phyloP scores from a whole-genome alignment of 2,113 vertebrate species.

The Upupa epops region DNA sequence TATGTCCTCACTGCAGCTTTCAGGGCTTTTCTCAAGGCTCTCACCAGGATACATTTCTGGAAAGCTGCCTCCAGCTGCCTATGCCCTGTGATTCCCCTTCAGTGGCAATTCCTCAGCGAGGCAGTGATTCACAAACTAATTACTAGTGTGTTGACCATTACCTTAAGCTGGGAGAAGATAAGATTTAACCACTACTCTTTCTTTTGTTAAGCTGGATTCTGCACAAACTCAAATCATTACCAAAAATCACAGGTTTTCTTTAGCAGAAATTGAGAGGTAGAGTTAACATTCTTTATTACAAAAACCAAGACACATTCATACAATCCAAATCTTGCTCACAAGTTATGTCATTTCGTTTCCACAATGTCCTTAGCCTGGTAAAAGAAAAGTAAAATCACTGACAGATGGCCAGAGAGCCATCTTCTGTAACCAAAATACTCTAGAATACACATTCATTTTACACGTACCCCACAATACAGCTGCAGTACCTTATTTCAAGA shows the following conservation, averaged over 20 bases:
- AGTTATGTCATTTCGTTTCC: not conserved
- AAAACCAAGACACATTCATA: slow-evolving; percentile 55
- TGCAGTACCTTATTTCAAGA: slow-evolving; percentile 1
- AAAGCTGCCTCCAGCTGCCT: not conserved
- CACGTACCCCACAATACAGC: slow-evolving; percentile 15
- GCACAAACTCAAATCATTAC: not conserved
- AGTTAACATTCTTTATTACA: slow-evolving; percentile 60
- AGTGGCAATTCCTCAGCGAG: not conserved
- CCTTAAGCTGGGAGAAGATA: not conserved
- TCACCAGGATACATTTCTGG: not conserved
- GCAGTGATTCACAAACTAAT: not conserved
- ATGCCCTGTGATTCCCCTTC: not conserved
- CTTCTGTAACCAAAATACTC: slow-evolving; percentile 13
- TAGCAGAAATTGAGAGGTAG: slow-evolving; percentile 33
- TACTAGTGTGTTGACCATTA: not conserved
- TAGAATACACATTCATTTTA: slow-evolving; percentile 37
- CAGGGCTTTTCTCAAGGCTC: not conserved
- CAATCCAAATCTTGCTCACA: slow-evolving; percentile 40
- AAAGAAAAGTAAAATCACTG: not conserved
- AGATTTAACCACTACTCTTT: not conserved
- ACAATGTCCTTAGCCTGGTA: not conserved
- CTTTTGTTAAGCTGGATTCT: not conserved
- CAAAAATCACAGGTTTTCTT: slow-evolving; percentile 2
- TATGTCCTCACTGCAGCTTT: not conserved
- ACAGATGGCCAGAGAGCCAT: slow-evolving; percentile 3